Percentiles rank a stretch among this genome's conserved stretches.
Evolutionary conservation across 2,888 invertebrate species (phyloP).

Genomic region (Brachypalpus laphriformis): DNA sequence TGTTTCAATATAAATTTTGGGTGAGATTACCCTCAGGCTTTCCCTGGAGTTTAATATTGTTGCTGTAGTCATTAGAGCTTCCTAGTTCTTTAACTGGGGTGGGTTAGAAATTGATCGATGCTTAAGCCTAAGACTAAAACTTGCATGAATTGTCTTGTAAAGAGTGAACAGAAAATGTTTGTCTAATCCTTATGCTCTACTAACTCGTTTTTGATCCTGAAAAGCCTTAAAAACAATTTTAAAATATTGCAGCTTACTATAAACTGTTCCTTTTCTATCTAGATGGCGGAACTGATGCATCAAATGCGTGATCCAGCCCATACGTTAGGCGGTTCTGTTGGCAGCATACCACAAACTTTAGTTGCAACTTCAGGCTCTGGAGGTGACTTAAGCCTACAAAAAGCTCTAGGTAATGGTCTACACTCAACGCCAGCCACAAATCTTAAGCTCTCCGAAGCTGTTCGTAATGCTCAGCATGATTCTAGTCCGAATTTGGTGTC

Average conservation of each 20-base stretch:
- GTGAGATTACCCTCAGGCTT: no score
- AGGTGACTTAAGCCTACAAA: constrained; percentile 77
- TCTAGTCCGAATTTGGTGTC: constrained; percentile 81
- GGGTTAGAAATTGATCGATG: no score
- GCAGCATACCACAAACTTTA: constrained; percentile 82
- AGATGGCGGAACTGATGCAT: constrained; percentile 83
- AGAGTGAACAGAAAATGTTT: no score
- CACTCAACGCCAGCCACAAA: constrained; percentile 82
- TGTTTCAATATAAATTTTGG: no score
- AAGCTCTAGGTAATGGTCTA: constrained; percentile 77
- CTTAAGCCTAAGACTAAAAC: no score
- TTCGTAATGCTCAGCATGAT: constrained; percentile 81
- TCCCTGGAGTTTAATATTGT: no score
- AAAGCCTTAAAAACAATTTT: not conserved
- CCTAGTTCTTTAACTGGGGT: no score
- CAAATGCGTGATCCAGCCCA: constrained; percentile 83
- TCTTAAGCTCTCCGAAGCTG: constrained; percentile 81
- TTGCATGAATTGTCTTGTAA: no score
- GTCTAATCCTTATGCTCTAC: no score
- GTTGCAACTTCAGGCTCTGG: constrained; percentile 77
- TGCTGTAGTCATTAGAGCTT: no score
- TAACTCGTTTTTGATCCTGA: not conserved
- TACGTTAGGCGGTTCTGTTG: constrained; percentile 82
- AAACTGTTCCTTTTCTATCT: constrained; percentile 43
- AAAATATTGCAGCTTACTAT: not conserved